These are phyloP conservation scores for Zaprionus africanus DNA, from an alignment of 1,140 invertebrate species.

Conservation along the genomic window DNA sequence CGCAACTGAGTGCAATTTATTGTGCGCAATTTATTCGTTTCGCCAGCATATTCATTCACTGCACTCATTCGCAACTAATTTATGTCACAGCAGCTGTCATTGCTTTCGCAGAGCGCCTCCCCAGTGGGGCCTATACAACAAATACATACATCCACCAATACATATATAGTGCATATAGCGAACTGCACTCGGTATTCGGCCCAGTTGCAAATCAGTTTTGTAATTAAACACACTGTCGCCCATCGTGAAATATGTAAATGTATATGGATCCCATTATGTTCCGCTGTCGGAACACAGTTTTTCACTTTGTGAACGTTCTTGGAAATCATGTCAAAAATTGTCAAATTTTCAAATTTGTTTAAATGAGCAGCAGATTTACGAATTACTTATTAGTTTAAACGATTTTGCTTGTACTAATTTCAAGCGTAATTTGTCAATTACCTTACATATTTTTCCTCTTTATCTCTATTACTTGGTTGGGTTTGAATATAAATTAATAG, in stretches of 20 bases:
- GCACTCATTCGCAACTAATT: constrained; percentile 12
- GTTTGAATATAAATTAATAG: too few relatives aligned
- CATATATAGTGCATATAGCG: background rate
- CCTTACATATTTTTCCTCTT: background rate
- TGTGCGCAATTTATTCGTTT: constrained; percentile 12
- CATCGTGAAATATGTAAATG: constrained; percentile 1
- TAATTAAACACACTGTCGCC: constrained; percentile 3
- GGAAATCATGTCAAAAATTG: background rate
- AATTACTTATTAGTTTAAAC: too few relatives aligned
- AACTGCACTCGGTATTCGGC: background rate
- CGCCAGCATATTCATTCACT: constrained; percentile 7
- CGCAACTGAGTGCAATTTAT: constrained; percentile 19
- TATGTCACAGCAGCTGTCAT: constrained; percentile 6
- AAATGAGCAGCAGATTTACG: too few relatives aligned
- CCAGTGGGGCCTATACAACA: background rate
- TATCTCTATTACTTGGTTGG: background rate
- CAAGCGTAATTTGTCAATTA: background rate
- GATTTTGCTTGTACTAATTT: background rate
- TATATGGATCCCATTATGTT: background rate
- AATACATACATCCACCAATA: background rate
- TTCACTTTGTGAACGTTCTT: background rate
- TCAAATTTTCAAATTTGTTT: too few relatives aligned
- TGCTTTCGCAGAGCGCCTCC: background rate
- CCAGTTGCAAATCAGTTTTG: constrained; percentile 3
- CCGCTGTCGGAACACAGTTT: background rate